Evolutionary conservation across 30 jellyfish, hydroid and myxozoan genomes (phyloP), one percentile per base, ranked within the genome.

Genomic region (Clytia hemisphaerica): DNA sequence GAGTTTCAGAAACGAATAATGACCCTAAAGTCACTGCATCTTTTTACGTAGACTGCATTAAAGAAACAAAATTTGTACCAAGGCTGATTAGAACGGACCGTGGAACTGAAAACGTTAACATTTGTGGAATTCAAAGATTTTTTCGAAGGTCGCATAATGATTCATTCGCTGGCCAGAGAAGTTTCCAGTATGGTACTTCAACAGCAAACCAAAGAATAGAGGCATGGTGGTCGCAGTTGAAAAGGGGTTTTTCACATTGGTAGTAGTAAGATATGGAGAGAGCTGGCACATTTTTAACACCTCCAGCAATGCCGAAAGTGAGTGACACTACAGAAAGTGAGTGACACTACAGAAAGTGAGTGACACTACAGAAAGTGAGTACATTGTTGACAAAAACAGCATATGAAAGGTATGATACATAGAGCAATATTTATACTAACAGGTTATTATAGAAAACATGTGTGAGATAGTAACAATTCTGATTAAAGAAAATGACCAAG

Each of bases 101-200:
- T 6, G 84, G 84, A 4, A 30, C 77, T 7, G 77, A 72, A 48
- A 72, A 72, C 37, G 63, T 30, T 6, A 26, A 38, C 15, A 54
- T 72, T 58, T 66, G 77, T 46, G 84, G 62, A 3, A 58, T 53
- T 7, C 84, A 72, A 35, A 38, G 76, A 34, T 72, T 19, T 36
- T 72, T 72, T 35, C 45, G 55, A 37, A 34, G 67, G 14, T 27
- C 33, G 34, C 28, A 54, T 7, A 53, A 21, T 29, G 68, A 25
- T 6, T 40, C 33, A 0, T 2, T 24, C 36, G 77, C n/a, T n/a
- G n/a, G n/a, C n/a, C n/a, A n/a, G n/a, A n/a, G n/a, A 24, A 49
- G 77, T 27, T 72, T 72, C 37, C 3, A 3, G 32, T 38, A 33
- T 16, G 84, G 84, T 14, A 30, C 40, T 14, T 71, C 84, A 21